phyloP scores from a whole-genome alignment of 2,888 invertebrate genomes.

The Amblyjoppa fuscipennis region DNA sequence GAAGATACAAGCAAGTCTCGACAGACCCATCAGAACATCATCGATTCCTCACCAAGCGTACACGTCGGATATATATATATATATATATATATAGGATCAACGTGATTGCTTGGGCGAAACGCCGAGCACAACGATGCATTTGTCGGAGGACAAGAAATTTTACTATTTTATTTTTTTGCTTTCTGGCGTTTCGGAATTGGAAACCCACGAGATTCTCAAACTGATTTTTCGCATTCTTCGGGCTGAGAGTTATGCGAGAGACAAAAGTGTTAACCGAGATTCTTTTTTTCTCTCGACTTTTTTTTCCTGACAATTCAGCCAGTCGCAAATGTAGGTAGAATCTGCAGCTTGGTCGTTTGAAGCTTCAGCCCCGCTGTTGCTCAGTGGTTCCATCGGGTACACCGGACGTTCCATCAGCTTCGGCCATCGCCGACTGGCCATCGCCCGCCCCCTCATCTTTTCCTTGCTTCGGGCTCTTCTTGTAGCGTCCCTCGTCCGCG shows the following conservation, averaged over 20 bases:
- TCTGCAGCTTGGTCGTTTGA: background rate
- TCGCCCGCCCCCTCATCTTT: constrained; percentile 10
- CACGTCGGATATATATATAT: background rate
- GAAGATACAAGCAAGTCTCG: background rate
- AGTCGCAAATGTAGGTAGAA: background rate
- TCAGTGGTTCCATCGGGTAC: constrained; percentile 1
- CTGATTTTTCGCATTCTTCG: background rate
- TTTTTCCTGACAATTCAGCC: background rate
- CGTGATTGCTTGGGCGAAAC: background rate
- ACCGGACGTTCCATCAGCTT: background rate
- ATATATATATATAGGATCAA: background rate
- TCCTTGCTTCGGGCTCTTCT: constrained; percentile 57
- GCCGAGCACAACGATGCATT: background rate
- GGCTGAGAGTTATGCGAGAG: background rate
- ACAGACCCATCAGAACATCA: background rate
- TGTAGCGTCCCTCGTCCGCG: constrained; percentile 72
- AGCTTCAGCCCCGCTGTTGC: constrained; percentile 2
- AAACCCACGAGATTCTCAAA: background rate
- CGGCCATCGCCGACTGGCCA: background rate
- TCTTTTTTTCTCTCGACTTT: background rate
- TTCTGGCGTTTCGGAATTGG: background rate
- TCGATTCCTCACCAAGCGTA: background rate
- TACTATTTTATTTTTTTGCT: background rate
- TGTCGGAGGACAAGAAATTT: no score
- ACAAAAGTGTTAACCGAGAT: background rate